Conservation (phyloP, 2,888 invertebrate species). For the Ochropleura leucogaster region DNA sequence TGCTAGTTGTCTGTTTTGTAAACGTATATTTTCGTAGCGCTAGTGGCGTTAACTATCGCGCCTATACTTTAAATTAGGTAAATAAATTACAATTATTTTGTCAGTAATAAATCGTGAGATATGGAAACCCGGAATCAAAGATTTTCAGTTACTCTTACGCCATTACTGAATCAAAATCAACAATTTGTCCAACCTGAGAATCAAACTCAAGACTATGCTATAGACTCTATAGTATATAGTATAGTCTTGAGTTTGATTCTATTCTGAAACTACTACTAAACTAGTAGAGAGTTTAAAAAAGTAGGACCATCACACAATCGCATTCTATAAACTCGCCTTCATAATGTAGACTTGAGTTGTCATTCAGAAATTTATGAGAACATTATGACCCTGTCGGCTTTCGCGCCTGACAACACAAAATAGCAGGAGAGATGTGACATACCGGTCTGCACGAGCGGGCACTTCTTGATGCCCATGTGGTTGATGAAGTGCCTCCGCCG, state of each 20-base stretch:
- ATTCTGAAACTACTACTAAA: no score
- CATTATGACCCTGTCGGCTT: background rate
- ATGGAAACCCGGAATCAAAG: background rate
- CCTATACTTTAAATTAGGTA: background rate
- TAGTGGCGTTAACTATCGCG: background rate
- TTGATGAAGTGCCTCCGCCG: constrained; percentile 94
- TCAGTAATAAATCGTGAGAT: background rate
- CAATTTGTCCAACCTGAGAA: background rate
- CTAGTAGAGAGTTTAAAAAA: background rate
- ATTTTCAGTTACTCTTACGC: background rate
- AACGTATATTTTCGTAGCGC: background rate
- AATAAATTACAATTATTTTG: no score
- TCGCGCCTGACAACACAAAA: background rate
- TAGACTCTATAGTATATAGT: no score
- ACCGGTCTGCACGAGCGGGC: constrained; percentile 93
- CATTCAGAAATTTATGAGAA: background rate
- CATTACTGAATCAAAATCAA: background rate
- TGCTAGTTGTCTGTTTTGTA: background rate
- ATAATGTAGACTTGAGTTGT: background rate
- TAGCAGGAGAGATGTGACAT: background rate
- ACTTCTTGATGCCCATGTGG: constrained; percentile 94
- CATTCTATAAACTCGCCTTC: background rate
- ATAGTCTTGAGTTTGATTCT: no score
- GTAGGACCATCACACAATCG: background rate
- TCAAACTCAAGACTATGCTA: background rate